Conservation (phyloP, 1,140 invertebrate genomes). For the Meloidogyne floridensis region DNA sequence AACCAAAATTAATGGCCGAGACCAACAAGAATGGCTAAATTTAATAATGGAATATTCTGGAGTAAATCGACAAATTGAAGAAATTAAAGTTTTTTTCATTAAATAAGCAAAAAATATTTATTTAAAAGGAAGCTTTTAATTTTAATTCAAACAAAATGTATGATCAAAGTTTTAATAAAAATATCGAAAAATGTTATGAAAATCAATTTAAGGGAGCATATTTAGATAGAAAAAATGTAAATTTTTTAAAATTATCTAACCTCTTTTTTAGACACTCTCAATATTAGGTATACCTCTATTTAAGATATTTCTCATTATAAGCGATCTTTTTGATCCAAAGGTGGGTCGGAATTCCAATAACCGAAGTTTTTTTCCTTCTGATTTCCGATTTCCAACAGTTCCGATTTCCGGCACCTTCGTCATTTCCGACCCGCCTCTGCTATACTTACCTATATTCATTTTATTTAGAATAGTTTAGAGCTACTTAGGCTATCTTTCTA, state of each 20-base stretch:
- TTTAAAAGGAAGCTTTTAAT: background rate
- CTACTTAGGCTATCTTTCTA: no score
- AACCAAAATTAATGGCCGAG: conserved; percentile 26
- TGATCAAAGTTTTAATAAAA: background rate
- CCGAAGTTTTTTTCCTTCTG: no score
- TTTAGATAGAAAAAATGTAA: conserved; percentile 43
- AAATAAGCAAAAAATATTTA: background rate
- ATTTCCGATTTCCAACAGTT: no score
- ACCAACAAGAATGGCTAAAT: conserved; percentile 54
- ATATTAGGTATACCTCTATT: no score
- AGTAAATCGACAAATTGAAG: conserved; percentile 44
- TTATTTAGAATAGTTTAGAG: no score
- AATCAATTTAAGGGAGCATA: conserved; percentile 25
- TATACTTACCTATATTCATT: no score
- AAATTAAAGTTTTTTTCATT: conserved; percentile 16
- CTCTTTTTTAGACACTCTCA: no score
- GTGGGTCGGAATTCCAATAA: no score
- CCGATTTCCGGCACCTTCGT: no score
- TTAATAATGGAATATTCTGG: conserved; percentile 56
- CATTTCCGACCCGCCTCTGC: no score
- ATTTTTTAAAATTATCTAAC: background rate
- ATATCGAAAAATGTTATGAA: conserved; percentile 17
- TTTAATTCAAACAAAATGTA: background rate
- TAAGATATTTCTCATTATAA: no score
- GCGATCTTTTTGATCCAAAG: no score